These are phyloP conservation scores for Rotaria macrura DNA, from an alignment of 2,888 invertebrate species.

Conservation along the genomic window DNA sequence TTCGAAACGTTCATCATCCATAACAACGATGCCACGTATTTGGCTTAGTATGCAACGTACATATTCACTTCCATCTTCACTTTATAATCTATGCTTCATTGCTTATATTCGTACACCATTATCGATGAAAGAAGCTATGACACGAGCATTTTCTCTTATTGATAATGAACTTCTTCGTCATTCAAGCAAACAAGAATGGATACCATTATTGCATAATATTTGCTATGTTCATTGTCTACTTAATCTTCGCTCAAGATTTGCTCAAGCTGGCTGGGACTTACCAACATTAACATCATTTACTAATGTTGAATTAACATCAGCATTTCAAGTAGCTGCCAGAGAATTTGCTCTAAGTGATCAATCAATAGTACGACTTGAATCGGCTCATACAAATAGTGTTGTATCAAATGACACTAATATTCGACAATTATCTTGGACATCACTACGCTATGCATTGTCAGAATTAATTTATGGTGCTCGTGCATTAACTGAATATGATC, in stretches of 20 bases:
- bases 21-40: neutral
- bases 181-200: conserved; percentile 43
- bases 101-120: conserved; percentile 15
- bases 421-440: conserved; percentile 44
- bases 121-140: conserved; percentile 9
- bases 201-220: conserved; percentile 47
- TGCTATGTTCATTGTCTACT: conserved; percentile 47
- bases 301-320: conserved; percentile 20
- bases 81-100: neutral
- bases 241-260: conserved; percentile 43
- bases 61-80: neutral
- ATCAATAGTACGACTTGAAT: neutral
- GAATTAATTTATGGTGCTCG: conserved; percentile 39
- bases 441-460: conserved; percentile 44
- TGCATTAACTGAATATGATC: conserved; percentile 41
- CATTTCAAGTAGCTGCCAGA: conserved; percentile 22
- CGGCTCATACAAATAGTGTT: neutral
- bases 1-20: neutral
- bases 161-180: conserved; percentile 45
- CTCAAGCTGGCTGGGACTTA: conserved; percentile 45
- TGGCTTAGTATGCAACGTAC: conserved; percentile 8
- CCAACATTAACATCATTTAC: conserved; percentile 38
- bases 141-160: conserved; percentile 41
- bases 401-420: conserved; percentile 33
- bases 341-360: conserved; percentile 37